These are phyloP conservation scores for Trichomycterus rosablanca DNA, from an alignment of 2,113 vertebrate genomes.

Conservation along the genomic window DNA sequence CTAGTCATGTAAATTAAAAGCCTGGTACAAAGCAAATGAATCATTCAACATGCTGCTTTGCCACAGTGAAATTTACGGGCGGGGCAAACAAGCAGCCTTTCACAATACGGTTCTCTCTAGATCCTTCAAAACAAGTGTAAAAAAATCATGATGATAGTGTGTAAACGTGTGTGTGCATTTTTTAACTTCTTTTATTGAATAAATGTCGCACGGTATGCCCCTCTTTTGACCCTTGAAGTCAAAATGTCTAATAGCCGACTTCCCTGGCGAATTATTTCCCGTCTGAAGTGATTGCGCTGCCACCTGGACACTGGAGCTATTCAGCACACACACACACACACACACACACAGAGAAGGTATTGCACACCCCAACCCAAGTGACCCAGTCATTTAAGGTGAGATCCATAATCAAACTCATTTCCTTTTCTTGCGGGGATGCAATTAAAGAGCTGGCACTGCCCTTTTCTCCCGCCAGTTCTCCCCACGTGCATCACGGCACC, in stretches of 20 bases:
- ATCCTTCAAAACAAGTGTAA: constrained; percentile 19
- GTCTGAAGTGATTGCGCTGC: constrained; percentile 28
- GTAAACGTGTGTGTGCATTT: constrained; percentile 1
- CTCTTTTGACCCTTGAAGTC: constrained; percentile 37
- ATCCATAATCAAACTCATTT: constrained; percentile 38
- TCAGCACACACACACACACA: constrained; percentile 18
- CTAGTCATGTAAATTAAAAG: constrained; percentile 43
- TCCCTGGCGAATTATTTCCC: constrained; percentile 32
- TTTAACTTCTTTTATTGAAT: constrained; percentile 17
- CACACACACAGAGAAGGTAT: too few species aligned
- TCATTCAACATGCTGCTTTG: constrained; percentile 23
- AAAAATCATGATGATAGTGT: constrained; percentile 33
- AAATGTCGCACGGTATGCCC: constrained; percentile 5
- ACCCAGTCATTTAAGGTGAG: constrained; percentile 35
- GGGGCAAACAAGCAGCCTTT: constrained; percentile 35
- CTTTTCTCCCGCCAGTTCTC: constrained; percentile 19
- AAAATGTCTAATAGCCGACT: constrained; percentile 25
- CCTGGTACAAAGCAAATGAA: constrained; percentile 32
- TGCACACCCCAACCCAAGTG: constrained; percentile 18
- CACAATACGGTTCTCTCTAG: background rate
- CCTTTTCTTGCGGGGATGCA: constrained; percentile 35
- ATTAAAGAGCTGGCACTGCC: constrained; percentile 33
- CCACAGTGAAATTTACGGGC: constrained; percentile 29
- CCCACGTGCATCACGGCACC: constrained; percentile 5
- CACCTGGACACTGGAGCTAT: constrained; percentile 27